Percentiles rank a stretch among this genome's conserved stretches.
phyloP scores from a whole-genome alignment of 2,797 vertebrate species.

The Oceanodroma leucorhoa region DNA sequence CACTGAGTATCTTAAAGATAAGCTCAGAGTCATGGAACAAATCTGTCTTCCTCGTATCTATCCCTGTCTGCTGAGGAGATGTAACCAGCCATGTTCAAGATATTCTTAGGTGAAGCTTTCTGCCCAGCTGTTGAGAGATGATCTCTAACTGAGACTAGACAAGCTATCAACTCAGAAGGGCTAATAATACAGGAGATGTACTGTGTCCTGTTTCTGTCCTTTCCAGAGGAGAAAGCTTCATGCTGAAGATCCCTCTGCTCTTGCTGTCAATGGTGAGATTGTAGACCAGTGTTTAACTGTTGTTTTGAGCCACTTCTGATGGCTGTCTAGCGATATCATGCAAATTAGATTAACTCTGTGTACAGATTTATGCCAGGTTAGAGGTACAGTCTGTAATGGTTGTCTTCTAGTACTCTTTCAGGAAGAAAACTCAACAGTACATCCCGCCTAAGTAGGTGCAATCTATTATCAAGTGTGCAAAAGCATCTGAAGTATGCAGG shows the following conservation, averaged over 20 bases:
- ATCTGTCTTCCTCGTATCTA: background rate
- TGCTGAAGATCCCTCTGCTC: background rate
- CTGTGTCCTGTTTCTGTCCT: background rate
- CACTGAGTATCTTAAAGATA: background rate
- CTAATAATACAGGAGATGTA: rapidly evolving
- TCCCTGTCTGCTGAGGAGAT: background rate
- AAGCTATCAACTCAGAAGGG: background rate
- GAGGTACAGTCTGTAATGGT: background rate
- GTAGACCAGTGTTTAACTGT: background rate
- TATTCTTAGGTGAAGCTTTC: background rate
- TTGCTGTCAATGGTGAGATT: background rate
- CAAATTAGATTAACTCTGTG: background rate
- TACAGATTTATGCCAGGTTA: background rate
- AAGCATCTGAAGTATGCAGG: background rate
- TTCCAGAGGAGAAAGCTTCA: background rate
- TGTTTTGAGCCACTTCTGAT: background rate
- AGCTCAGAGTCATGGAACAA: background rate
- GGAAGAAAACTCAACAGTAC: background rate
- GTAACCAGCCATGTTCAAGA: background rate
- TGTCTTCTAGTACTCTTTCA: background rate
- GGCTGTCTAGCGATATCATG: background rate
- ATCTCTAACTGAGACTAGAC: background rate
- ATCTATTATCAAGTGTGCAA: background rate
- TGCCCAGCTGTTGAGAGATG: background rate
- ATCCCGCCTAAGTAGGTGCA: background rate